Evolutionary conservation across 2,113 vertebrate species (phyloP).

Genomic region (Cephalopterus ornatus): DNA sequence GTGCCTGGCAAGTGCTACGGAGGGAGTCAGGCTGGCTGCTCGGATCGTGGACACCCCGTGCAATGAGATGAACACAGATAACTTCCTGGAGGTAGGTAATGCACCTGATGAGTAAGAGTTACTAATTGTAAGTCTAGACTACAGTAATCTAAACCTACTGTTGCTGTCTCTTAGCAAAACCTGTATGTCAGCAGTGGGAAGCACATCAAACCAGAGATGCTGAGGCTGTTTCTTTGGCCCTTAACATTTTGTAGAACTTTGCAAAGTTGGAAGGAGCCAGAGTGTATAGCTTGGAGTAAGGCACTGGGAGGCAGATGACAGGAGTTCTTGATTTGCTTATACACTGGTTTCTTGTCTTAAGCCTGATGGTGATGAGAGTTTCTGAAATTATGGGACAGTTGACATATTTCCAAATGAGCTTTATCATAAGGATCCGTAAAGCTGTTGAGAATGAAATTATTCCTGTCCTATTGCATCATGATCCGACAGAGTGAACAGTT

Average conservation of each 20-base stretch:
- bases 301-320: not conserved
- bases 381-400: not conserved
- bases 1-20: slow-evolving; percentile 87
- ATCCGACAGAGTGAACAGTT: not conserved
- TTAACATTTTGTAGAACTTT: not conserved
- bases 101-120: not conserved
- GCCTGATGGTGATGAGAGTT: not conserved
- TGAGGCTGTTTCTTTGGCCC: not conserved
- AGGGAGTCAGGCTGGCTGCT: slow-evolving; percentile 91
- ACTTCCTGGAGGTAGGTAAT: slow-evolving; percentile 85
- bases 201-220: not conserved
- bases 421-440: not conserved
- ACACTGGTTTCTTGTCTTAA: not conserved
- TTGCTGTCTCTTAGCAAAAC: not conserved
- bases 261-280: not conserved
- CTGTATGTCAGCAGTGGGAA: not conserved
- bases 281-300: not conserved
- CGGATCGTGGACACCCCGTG: slow-evolving; percentile 96
- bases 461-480: not conserved
- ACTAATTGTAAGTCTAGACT: not conserved
- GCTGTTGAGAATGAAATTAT: not conserved
- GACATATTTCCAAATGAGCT: not conserved
- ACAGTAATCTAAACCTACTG: not conserved
- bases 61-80: slow-evolving; percentile 95
- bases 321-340: not conserved